phyloP scores from a whole-genome alignment of 2,797 vertebrate species.

The Pseudomugil tenellus region DNA sequence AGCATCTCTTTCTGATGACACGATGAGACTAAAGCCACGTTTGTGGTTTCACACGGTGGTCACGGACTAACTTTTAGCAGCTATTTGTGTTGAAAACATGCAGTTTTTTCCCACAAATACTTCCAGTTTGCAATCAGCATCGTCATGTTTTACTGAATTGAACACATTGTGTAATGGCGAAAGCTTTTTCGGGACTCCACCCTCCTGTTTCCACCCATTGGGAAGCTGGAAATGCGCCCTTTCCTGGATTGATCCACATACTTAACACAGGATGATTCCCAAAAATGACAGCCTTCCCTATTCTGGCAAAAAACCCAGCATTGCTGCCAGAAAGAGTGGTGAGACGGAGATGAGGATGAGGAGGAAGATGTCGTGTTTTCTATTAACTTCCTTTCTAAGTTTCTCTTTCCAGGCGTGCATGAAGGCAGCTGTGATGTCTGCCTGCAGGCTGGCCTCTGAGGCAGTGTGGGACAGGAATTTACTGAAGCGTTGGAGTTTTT shows the following conservation, averaged over 20 bases:
- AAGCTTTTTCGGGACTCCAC: slow-evolving; percentile 31
- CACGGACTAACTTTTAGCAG: neutral
- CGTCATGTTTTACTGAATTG: slow-evolving; percentile 42
- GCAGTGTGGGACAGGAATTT: slow-evolving; percentile 26
- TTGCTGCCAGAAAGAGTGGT: neutral
- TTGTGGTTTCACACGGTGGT: slow-evolving; percentile 34
- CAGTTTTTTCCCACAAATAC: neutral
- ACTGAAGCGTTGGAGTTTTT: slow-evolving; percentile 42
- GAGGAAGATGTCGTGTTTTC: slow-evolving; percentile 12
- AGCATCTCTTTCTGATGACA: slow-evolving; percentile 1
- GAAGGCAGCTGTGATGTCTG: slow-evolving; percentile 6
- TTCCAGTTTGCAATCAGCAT: slow-evolving; percentile 6
- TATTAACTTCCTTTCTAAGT: slow-evolving; percentile 1
- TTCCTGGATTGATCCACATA: slow-evolving; percentile 72
- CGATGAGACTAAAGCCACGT: slow-evolving; percentile 18
- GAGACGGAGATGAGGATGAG: neutral
- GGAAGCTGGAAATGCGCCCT: slow-evolving; percentile 55
- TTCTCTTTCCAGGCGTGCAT: neutral
- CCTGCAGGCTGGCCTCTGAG: slow-evolving; percentile 29
- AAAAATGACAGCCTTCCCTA: slow-evolving; percentile 52
- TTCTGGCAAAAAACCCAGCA: slow-evolving; percentile 1
- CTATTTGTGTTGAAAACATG: neutral
- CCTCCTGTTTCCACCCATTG: slow-evolving; percentile 36
- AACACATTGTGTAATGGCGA: slow-evolving; percentile 31
- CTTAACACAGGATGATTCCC: slow-evolving; percentile 69